These are phyloP conservation scores for cat (Felis catus) DNA, from an alignment of 2,113 vertebrate genomes.

Conservation along the genomic window F.catus_Fca126_mat1.0 CM031415.1:137802501-137803000, in stretches of 20 bases:
- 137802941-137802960: neutral
- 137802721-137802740: neutral
- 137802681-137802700: neutral
- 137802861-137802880: neutral
- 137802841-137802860: neutral
- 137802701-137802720: neutral
- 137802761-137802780: neutral
- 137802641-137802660: constrained; percentile 21
- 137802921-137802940: neutral
- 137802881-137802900: constrained; percentile 2
- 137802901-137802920: neutral
- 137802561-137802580: neutral
- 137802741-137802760: neutral
- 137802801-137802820: neutral
- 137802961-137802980: neutral
- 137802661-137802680: neutral
- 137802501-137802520: neutral
- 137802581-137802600: neutral
- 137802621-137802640: constrained; percentile 13
- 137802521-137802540: constrained; percentile 20
- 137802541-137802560: neutral
- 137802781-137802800: neutral
- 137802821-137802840: neutral
- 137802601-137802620: neutral
- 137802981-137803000: constrained; percentile 19